A percentile compares a stretch with the other conserved stretches of the same genome.
Evolutionary conservation across 2,888 invertebrate genomes (phyloP).

Genomic region (Teleiodes luculella): DNA sequence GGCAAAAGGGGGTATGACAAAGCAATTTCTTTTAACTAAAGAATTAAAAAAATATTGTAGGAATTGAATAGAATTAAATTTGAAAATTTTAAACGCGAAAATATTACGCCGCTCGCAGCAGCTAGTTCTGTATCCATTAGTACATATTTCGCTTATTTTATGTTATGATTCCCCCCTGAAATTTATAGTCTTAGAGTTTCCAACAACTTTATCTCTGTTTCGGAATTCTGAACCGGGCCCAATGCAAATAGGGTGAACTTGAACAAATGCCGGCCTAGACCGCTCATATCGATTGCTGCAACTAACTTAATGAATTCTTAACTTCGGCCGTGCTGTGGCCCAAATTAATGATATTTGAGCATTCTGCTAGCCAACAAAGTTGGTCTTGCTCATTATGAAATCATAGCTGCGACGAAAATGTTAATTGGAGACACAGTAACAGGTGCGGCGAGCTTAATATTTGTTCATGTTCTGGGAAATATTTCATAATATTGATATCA

Average conservation of each 20-base stretch:
- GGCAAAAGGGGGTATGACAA: no score
- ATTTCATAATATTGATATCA: no score
- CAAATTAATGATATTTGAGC: conserved; percentile 4
- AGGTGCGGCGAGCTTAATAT: not conserved
- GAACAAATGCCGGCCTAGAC: conserved; percentile 40
- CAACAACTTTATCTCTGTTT: conserved; percentile 33
- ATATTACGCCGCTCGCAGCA: no score
- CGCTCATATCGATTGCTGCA: conserved; percentile 46
- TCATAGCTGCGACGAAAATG: not conserved
- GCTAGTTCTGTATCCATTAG: no score
- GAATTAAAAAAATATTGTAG: no score
- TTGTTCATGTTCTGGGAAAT: no score
- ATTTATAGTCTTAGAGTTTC: conserved; percentile 18
- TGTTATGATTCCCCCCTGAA: not conserved
- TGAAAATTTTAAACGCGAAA: no score
- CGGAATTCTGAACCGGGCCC: conserved; percentile 35
- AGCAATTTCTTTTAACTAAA: no score
- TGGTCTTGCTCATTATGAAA: not conserved
- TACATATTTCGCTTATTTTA: not conserved
- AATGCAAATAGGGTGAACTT: conserved; percentile 49
- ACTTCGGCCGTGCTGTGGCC: conserved; percentile 18
- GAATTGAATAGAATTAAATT: no score
- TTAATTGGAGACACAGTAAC: conserved; percentile 2
- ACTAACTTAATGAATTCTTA: conserved; percentile 28
- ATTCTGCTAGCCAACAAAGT: conserved; percentile 1